These are phyloP conservation scores for Pteropus alecto DNA, from an alignment of 2,113 vertebrate species.

Conservation along the genomic window DNA sequence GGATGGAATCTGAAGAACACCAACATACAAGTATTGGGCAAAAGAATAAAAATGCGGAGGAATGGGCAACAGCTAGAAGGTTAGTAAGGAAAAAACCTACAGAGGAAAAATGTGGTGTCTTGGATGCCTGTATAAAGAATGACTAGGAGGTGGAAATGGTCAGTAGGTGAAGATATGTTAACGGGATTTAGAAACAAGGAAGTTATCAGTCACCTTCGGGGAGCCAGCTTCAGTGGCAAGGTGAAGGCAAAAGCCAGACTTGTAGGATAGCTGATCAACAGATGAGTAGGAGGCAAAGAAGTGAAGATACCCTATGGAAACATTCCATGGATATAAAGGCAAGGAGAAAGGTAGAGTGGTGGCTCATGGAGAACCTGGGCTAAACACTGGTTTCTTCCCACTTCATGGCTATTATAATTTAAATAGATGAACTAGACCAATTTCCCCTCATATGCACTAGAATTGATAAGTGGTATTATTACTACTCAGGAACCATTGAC, in stretches of 20 bases:
- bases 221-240: not conserved
- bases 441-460: not conserved
- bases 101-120: not conserved
- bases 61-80: not conserved
- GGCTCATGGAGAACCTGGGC: not conserved
- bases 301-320: not conserved
- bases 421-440: not conserved
- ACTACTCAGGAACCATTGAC: not conserved
- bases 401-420: not conserved
- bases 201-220: not conserved
- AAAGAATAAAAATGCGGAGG: not conserved
- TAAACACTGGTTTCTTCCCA: not conserved
- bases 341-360: not conserved
- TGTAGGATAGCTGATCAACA: not conserved
- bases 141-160: not conserved
- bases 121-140: not conserved
- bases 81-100: not conserved
- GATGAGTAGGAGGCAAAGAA: not conserved
- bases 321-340: not conserved
- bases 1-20: not conserved
- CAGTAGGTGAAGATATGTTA: not conserved
- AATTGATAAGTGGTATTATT: not conserved
- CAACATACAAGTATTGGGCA: not conserved
- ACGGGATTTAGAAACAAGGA: not conserved
- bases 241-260: not conserved